Evolutionary conservation across 1,140 invertebrate species (phyloP), one percentile per base, ranked within the genome.

Genomic region (Drosophila tristis): DNA sequence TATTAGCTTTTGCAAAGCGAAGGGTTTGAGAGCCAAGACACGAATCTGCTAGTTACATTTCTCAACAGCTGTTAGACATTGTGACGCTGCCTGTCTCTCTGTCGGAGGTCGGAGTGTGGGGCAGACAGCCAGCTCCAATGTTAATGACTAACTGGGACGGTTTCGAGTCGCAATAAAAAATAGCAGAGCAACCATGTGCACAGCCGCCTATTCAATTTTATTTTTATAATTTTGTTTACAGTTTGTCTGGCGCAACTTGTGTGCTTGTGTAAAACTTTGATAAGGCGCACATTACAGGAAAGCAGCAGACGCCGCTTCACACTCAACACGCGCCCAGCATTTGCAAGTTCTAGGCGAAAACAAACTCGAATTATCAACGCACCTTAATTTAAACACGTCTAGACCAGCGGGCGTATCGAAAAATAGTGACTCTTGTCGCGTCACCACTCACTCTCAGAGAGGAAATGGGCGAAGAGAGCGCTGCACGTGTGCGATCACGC

Each of bases 141-240:
- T 86, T 81, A 87, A 82, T 86, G 78, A 87, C 65, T 78, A 87
- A 87, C 72, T 58, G 63, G 63, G 45, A 67, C 75, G 51, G 75
- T 85, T 81, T 64, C 65, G 62, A 85, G 81, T 87, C 82, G 81
- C 74, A 85, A 85, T 85, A 78, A 76, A 87, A 75, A 86, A 64
- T 64, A 60, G 57, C 43, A 47, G 51, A 25, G 61, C 31, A 23
- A 54, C 43, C 56, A 58, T 75, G 47, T 51, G 45, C 65, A 43
- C 53, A 58, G 67, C 56, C 59, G 43, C 58, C 70, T 70, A 85
- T 67, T 85, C 26, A 62, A 72, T 50, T 77, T 68, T 45, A 56
- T 71, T 80, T 73, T 79, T 80, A 70, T 74, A 79, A 87, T 61
- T 62, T 80, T 89, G 84, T 87, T 87, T 89, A 89, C 76, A 84